These are phyloP conservation scores for Centropus unirufus DNA, from an alignment of 2,113 vertebrate genomes.

Conservation along the genomic window DNA sequence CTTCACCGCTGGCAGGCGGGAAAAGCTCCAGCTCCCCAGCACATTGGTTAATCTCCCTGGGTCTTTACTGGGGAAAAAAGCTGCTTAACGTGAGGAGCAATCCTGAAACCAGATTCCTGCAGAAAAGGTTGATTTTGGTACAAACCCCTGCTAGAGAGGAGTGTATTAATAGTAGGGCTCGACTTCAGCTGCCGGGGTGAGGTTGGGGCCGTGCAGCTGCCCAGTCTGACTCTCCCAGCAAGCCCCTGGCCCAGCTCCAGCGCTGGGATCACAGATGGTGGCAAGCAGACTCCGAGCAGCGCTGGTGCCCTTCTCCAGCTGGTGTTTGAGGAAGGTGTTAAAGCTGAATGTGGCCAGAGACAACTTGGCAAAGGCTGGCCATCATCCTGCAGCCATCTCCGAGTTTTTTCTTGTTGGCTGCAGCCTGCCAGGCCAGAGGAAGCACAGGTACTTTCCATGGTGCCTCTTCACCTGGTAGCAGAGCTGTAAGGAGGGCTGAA, in stretches of 20 bases:
- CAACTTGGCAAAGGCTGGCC: neutral
- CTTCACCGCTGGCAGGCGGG: neutral
- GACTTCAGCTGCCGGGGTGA: neutral
- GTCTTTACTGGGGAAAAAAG: slow-evolving; percentile 56
- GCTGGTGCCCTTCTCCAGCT: neutral
- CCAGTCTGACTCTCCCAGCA: neutral
- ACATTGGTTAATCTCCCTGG: slow-evolving; percentile 7
- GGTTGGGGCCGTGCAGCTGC: neutral
- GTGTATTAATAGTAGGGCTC: neutral
- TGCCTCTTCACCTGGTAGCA: neutral
- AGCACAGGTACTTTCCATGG: accelerated
- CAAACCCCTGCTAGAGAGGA: neutral
- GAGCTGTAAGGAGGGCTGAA: neutral
- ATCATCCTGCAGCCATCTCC: accelerated
- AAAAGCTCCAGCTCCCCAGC: slow-evolving; percentile 9
- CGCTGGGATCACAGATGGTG: neutral
- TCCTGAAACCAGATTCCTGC: slow-evolving; percentile 9
- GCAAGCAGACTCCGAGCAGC: accelerated
- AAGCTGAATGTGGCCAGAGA: neutral
- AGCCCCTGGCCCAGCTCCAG: neutral
- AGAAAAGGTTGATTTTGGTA: slow-evolving; percentile 24
- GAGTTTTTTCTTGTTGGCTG: neutral
- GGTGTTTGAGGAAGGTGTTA: neutral
- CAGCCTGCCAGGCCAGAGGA: neutral
- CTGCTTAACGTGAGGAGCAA: slow-evolving; percentile 48